phyloP scores from a whole-genome alignment of 2,113 vertebrate genomes.

The Lonchura striata region DNA sequence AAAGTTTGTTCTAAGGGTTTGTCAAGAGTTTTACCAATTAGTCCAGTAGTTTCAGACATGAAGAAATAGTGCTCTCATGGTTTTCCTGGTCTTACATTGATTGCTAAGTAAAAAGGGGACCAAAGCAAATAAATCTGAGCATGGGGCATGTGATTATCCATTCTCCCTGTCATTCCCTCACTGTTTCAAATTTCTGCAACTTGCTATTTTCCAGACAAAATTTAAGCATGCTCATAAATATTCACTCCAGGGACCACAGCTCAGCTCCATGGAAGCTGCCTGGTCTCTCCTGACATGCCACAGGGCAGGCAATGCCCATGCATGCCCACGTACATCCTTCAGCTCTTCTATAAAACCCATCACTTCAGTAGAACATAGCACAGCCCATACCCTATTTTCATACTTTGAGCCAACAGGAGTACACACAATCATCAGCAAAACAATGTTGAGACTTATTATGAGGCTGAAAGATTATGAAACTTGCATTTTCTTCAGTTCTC shows the following conservation, averaged over 20 bases:
- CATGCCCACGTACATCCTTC: rapidly evolving
- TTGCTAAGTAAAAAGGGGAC: neutral
- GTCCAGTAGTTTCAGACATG: neutral
- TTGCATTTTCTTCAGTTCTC: neutral
- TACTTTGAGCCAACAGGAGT: neutral
- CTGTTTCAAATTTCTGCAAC: neutral
- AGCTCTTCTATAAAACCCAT: neutral
- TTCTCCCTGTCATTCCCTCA: neutral
- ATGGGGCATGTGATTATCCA: rapidly evolving
- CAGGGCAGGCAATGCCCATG: rapidly evolving
- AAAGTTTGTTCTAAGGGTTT: neutral
- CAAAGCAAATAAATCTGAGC: neutral
- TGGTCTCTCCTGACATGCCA: rapidly evolving
- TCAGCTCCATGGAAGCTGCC: neutral
- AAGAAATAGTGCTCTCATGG: rapidly evolving
- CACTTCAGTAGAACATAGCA: neutral
- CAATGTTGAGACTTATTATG: too few relatives aligned
- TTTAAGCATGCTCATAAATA: neutral
- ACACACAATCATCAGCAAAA: neutral
- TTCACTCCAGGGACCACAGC: neutral
- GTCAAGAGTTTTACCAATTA: neutral
- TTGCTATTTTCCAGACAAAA: neutral
- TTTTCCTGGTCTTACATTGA: neutral
- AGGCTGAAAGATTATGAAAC: neutral
- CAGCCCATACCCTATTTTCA: neutral